Conservation (phyloP, 1,140 invertebrate genomes). For the Vanessa atalanta region DNA sequence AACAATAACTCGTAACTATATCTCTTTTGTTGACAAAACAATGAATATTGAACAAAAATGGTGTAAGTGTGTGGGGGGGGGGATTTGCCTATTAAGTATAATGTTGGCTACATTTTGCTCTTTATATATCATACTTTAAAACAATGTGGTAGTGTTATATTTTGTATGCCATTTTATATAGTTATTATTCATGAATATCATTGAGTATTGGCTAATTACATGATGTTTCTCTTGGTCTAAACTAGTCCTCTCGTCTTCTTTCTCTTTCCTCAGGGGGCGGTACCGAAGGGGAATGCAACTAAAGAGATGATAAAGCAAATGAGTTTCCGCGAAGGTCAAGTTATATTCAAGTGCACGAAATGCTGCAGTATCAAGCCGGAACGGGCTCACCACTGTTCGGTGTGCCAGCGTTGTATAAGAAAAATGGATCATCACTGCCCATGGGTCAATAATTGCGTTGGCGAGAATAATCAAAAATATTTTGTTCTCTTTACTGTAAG, state of each 20-base stretch:
- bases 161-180: too few relatives aligned
- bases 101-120: too few relatives aligned
- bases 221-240: neutral
- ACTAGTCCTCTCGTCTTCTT: neutral
- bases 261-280: constrained; percentile 88
- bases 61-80: too few relatives aligned
- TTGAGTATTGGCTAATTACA: too few relatives aligned
- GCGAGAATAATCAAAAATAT: constrained; percentile 99
- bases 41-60: too few relatives aligned
- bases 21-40: too few relatives aligned
- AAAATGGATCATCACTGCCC: constrained; percentile 99
- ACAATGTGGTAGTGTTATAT: too few relatives aligned
- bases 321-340: constrained; percentile 95
- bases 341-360: constrained; percentile 98
- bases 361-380: constrained; percentile 99
- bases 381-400: constrained; percentile 98
- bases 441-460: constrained; percentile 99
- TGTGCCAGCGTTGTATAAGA: constrained; percentile 96
- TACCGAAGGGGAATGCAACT: constrained; percentile 99
- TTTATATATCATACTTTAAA: too few relatives aligned
- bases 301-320: constrained; percentile 98
- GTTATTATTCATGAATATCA: too few relatives aligned
- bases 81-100: too few relatives aligned
- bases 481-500: constrained; percentile 99
- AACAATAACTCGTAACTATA: too few relatives aligned